These are phyloP conservation scores for Pithys albifrons DNA, from an alignment of 2,113 vertebrate genomes.

Conservation along the genomic window DNA sequence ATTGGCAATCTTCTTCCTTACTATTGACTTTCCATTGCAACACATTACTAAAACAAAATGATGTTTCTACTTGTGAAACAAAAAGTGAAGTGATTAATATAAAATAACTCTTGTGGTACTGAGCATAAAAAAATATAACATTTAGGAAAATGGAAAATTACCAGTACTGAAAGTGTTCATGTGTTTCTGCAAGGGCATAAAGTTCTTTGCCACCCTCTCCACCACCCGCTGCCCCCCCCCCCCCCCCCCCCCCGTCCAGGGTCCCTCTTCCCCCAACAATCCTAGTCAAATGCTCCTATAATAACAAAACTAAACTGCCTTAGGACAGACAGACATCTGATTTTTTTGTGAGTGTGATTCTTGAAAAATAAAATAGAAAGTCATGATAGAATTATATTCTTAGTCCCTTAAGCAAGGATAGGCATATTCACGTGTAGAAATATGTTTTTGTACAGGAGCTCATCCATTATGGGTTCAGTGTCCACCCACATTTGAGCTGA, in stretches of 20 bases:
- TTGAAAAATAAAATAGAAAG: neutral
- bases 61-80: conserved; percentile 43
- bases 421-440: neutral
- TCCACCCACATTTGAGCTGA: neutral
- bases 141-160: neutral
- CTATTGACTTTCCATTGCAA: conserved; percentile 35
- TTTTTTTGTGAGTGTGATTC: neutral
- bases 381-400: neutral
- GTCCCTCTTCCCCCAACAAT: neutral
- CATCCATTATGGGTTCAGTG: neutral
- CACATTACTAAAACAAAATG: conserved; percentile 17
- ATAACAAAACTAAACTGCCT: neutral
- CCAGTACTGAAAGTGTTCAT: neutral
- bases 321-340: neutral
- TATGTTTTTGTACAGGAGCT: neutral
- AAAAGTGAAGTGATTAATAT: conserved; percentile 14
- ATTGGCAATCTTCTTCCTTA: conserved; percentile 19
- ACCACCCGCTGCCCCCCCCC: too few species aligned
- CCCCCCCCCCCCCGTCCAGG: too few species aligned
- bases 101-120: neutral
- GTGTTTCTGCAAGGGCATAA: neutral
- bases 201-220: neutral
- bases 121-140: neutral
- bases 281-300: neutral
- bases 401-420: neutral